These are phyloP conservation scores for Platyscapa corneri DNA, from an alignment of 1,140 invertebrate species.

Conservation along the genomic window DNA sequence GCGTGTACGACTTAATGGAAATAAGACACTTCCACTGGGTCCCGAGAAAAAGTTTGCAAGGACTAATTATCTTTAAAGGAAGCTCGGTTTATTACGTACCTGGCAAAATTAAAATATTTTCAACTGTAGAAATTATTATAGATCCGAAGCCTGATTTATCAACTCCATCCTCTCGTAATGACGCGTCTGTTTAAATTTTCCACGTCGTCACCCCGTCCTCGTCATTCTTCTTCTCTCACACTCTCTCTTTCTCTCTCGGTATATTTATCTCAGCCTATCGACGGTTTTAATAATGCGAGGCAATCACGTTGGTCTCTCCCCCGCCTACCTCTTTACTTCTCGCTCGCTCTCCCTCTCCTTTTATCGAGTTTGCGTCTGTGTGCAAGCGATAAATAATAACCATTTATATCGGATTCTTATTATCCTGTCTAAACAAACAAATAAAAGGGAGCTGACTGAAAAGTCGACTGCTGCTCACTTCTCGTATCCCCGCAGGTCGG, in stretches of 20 bases:
- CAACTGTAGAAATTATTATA: constrained; percentile 17
- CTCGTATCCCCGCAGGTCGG: constrained; percentile 4
- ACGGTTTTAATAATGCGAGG: constrained; percentile 68
- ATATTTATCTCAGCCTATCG: constrained; percentile 60
- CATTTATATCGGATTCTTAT: constrained; percentile 75
- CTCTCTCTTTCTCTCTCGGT: neutral
- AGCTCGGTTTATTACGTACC: neutral
- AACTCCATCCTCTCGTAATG: constrained; percentile 37
- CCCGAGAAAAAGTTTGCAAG: neutral
- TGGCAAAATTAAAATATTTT: constrained; percentile 25
- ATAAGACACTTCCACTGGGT: constrained; percentile 6
- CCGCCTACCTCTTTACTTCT: constrained; percentile 36
- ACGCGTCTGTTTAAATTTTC: constrained; percentile 53
- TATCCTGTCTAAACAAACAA: constrained; percentile 74
- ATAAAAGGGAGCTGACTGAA: constrained; percentile 61
- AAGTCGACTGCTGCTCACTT: constrained; percentile 33
- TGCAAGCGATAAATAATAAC: constrained; percentile 70
- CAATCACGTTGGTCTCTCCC: constrained; percentile 62
- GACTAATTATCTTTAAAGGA: constrained; percentile 27
- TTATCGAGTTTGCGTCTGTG: constrained; percentile 41
- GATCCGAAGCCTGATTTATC: constrained; percentile 29
- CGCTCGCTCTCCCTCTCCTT: neutral
- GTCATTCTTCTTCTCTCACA: constrained; percentile 12
- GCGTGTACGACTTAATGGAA: constrained; percentile 32
- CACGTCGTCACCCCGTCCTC: constrained; percentile 44